A percentile compares a stretch with the other conserved stretches of the same genome.
These are phyloP conservation scores for Brachymystax lenok DNA, from an alignment of 2,797 vertebrate species.

Conservation along the genomic window DNA sequence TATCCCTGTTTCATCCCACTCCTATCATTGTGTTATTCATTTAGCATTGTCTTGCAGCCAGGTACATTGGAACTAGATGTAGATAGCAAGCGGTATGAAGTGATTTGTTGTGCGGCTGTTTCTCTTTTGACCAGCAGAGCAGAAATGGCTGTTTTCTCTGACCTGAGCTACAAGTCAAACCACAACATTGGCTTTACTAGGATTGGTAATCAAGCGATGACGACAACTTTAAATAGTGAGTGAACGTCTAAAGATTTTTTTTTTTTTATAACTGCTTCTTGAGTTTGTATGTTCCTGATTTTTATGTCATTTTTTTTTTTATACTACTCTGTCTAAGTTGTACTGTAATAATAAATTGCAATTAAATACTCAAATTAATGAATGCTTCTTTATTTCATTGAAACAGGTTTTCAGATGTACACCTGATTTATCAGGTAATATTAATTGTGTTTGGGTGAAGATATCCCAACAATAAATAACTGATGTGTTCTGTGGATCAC, in stretches of 20 bases:
- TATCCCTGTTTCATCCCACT: constrained; percentile 38
- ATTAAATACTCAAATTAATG: constrained; percentile 73
- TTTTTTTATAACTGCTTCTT: constrained; percentile 52
- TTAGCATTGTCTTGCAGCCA: constrained; percentile 13
- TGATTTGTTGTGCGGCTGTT: constrained; percentile 28
- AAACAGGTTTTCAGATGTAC: not conserved
- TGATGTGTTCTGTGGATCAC: too few relatives aligned
- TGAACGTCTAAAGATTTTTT: constrained; percentile 34
- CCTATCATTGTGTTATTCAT: constrained; percentile 47
- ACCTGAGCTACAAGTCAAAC: constrained; percentile 54
- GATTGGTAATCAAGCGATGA: constrained; percentile 8
- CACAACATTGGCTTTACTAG: constrained; percentile 57
- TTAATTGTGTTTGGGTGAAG: not conserved
- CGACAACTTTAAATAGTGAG: constrained; percentile 48
- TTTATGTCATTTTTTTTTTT: constrained; percentile 71
- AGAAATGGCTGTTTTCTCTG: constrained; percentile 51
- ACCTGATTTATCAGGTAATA: not conserved
- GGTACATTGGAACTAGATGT: constrained; percentile 48
- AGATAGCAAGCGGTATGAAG: constrained; percentile 39
- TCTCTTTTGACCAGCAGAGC: constrained; percentile 40
- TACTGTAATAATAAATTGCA: constrained; percentile 78
- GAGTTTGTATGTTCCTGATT: constrained; percentile 59
- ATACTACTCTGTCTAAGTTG: constrained; percentile 70
- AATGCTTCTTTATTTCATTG: not conserved
- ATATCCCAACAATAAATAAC: not conserved